A percentile compares a stretch with the other conserved stretches of the same genome.
Conservation (phyloP, 2,888 invertebrate species). For the Apotomis turbidana region DNA sequence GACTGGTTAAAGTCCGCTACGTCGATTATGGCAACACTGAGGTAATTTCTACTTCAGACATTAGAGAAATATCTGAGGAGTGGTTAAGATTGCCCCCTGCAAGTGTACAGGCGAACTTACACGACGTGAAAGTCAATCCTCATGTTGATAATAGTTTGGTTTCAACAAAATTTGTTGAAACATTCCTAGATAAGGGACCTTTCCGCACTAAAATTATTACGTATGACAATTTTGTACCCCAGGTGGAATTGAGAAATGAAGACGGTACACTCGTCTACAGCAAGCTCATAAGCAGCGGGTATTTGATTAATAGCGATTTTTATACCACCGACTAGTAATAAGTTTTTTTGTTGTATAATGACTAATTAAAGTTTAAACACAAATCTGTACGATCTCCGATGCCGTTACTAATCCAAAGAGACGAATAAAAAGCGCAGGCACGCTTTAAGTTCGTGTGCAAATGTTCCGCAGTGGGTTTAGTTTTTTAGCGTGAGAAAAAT, state of each 20-base stretch:
- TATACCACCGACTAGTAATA: constrained; percentile 9
- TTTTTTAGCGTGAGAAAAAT: too few relatives aligned
- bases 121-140: constrained; percentile 65
- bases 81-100: constrained; percentile 81
- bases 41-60: constrained; percentile 68
- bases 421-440: too few relatives aligned
- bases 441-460: too few relatives aligned
- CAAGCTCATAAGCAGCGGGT: constrained; percentile 58
- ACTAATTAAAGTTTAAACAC: too few relatives aligned
- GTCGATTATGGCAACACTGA: constrained; percentile 90
- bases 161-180: constrained; percentile 57
- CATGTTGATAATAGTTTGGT: constrained; percentile 59
- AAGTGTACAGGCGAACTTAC: constrained; percentile 76
- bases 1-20: constrained; percentile 85
- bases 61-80: constrained; percentile 77
- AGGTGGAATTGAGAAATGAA: constrained; percentile 65
- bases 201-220: constrained; percentile 63
- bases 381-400: too few relatives aligned
- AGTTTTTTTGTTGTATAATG: too few relatives aligned
- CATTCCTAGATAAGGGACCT: constrained; percentile 65
- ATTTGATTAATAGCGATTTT: constrained; percentile 46
- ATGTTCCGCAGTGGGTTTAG: too few relatives aligned
- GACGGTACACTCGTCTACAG: constrained; percentile 61
- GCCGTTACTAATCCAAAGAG: too few relatives aligned
- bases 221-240: constrained; percentile 51